A percentile compares a stretch with the other conserved stretches of the same genome.
phyloP scores from a whole-genome alignment of 2,113 vertebrate species.

The Pardalotus punctatus region DNA sequence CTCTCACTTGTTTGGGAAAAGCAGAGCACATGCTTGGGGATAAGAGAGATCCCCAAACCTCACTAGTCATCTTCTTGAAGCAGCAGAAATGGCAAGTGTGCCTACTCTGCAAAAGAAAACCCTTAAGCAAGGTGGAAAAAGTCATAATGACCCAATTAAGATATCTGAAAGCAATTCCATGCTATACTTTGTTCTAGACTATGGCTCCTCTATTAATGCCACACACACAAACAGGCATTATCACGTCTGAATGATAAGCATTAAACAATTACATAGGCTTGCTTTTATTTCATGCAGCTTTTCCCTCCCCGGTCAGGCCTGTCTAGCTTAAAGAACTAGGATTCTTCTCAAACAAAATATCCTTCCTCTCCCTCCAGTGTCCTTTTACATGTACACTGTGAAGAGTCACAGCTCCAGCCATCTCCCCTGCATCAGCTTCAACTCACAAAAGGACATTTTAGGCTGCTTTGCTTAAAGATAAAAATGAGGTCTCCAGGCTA shows the following conservation, averaged over 20 bases:
- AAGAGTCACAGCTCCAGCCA: background rate
- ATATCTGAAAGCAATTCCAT: background rate
- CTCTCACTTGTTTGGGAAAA: background rate
- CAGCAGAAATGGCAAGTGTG: background rate
- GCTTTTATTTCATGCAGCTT: background rate
- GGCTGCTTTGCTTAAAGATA: background rate
- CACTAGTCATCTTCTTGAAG: background rate
- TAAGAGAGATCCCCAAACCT: background rate
- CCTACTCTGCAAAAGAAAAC: slow-evolving; percentile 11
- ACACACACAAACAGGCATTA: background rate
- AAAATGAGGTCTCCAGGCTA: background rate
- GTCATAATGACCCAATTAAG: background rate
- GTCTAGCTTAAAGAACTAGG: background rate
- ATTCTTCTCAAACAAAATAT: background rate
- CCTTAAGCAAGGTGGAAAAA: background rate
- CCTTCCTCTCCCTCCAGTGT: background rate
- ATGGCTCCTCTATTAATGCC: background rate
- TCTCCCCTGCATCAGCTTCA: background rate
- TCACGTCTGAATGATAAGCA: background rate
- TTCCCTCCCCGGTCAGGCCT: background rate
- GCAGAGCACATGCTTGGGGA: background rate
- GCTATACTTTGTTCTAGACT: background rate
- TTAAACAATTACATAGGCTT: background rate
- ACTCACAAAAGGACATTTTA: background rate
- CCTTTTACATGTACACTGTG: background rate